These are phyloP conservation scores for Lethrus apterus DNA, from an alignment of 1,140 invertebrate genomes.

Conservation along the genomic window DNA sequence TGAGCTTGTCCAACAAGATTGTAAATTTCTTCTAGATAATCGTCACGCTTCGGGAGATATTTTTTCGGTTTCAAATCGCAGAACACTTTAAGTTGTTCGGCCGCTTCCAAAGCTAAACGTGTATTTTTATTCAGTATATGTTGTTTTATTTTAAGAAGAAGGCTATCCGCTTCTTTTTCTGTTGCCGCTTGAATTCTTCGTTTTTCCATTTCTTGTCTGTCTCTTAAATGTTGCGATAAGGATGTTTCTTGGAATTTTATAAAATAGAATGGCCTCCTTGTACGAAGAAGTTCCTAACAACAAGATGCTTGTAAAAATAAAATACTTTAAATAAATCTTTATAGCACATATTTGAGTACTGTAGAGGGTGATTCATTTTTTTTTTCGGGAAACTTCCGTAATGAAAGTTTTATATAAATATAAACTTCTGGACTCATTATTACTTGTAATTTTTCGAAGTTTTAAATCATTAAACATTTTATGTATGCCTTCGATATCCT, in stretches of 20 bases:
- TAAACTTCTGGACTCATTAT: no score
- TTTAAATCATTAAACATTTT: no score
- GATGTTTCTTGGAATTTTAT: conserved; percentile 47
- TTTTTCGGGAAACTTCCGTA: no score
- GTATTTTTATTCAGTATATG: conserved; percentile 40
- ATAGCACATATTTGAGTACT: no score
- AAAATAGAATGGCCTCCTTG: conserved; percentile 47
- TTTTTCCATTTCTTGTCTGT: conserved; percentile 41
- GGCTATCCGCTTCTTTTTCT: conserved; percentile 41
- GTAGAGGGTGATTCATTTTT: no score
- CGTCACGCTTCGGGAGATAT: conserved; percentile 29
- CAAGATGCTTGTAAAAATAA: no score
- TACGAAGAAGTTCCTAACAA: conserved; percentile 43
- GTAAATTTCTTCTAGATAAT: conserved; percentile 30
- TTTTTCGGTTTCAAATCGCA: conserved; percentile 34
- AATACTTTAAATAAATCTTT: no score
- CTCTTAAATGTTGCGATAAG: conserved; percentile 42
- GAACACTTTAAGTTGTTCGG: conserved; percentile 40
- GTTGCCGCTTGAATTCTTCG: conserved; percentile 41
- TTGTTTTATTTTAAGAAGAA: conserved; percentile 42
- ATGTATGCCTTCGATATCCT: no score
- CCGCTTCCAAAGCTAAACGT: conserved; percentile 41
- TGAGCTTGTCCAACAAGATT: conserved; percentile 28
- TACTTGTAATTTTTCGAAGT: no score
- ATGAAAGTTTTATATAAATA: no score